Percentiles rank a stretch among this genome's conserved stretches.
phyloP scores from a whole-genome alignment of 1,140 invertebrate species.

The Mya arenaria region DNA sequence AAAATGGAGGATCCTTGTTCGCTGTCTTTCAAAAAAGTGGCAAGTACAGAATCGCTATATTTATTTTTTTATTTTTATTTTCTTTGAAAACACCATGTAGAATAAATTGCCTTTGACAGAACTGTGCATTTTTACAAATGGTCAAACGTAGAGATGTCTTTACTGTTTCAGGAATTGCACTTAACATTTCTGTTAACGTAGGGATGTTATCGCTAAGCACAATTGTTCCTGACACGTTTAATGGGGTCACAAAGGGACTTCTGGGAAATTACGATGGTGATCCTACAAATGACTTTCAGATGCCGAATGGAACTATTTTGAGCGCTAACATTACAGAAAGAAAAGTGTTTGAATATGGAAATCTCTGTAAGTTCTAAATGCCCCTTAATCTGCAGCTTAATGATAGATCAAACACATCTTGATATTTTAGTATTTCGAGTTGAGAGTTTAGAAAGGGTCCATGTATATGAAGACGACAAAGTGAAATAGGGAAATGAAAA shows the following conservation, averaged over 20 bases:
- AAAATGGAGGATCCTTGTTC: too few relatives aligned
- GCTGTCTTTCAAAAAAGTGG: too few relatives aligned
- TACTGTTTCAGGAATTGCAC: background rate
- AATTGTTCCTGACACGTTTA: background rate
- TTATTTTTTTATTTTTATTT: background rate
- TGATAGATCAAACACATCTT: too few relatives aligned
- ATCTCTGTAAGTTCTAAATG: background rate
- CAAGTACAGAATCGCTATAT: too few relatives aligned
- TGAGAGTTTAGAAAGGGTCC: too few relatives aligned
- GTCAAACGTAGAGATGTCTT: background rate
- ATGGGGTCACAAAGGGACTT: constrained; percentile 4
- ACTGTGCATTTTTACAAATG: too few relatives aligned
- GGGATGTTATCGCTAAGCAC: constrained; percentile 16
- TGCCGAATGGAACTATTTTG: constrained; percentile 32
- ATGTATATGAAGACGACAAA: too few relatives aligned
- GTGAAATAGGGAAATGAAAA: too few relatives aligned
- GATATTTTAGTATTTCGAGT: too few relatives aligned
- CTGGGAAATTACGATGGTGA: constrained; percentile 40
- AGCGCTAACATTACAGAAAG: constrained; percentile 24
- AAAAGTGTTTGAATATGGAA: constrained; percentile 18
- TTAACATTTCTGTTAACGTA: constrained; percentile 31
- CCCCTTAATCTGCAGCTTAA: too few relatives aligned
- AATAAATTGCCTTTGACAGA: too few relatives aligned
- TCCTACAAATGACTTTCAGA: constrained; percentile 19
- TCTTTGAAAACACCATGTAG: too few relatives aligned